A percentile compares a stretch with the other conserved stretches of the same genome.
These are phyloP conservation scores for Heteromormyrus szaboi DNA, from an alignment of 2,797 vertebrate species.

Conservation along the genomic window DNA sequence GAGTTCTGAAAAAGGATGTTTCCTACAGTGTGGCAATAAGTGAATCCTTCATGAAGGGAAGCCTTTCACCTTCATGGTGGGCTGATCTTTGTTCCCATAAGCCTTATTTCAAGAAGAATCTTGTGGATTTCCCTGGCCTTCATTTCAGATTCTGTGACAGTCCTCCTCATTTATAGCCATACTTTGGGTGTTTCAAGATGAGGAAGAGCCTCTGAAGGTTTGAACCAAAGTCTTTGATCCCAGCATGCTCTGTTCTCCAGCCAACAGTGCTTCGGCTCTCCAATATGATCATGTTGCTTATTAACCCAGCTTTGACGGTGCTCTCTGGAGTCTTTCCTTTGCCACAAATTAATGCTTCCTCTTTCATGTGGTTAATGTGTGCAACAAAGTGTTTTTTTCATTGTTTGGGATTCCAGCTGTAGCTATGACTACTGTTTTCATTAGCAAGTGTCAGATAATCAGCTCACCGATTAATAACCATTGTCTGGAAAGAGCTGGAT, in stretches of 20 bases:
- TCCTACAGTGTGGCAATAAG: background rate
- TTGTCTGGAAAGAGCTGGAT: background rate
- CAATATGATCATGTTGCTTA: constrained; percentile 1
- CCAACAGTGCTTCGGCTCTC: background rate
- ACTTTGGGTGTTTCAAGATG: background rate
- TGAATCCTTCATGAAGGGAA: background rate
- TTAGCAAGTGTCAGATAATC: background rate
- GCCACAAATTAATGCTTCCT: background rate
- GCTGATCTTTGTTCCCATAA: background rate
- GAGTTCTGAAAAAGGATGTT: background rate
- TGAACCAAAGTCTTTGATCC: constrained; percentile 2
- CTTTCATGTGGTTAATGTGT: constrained; percentile 3
- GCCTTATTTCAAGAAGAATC: background rate
- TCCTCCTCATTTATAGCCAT: background rate
- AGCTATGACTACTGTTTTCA: background rate
- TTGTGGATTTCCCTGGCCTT: background rate
- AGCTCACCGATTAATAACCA: background rate
- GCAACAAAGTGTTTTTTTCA: background rate
- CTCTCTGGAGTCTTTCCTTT: background rate
- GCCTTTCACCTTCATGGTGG: background rate
- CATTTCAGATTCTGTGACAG: background rate
- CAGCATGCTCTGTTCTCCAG: background rate
- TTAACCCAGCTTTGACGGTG: background rate
- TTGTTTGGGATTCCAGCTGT: background rate
- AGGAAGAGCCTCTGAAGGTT: background rate